Base-by-base conservation (phyloP, 2,797 vertebrate genomes). In the Enteromius fasciolatus region DNA sequence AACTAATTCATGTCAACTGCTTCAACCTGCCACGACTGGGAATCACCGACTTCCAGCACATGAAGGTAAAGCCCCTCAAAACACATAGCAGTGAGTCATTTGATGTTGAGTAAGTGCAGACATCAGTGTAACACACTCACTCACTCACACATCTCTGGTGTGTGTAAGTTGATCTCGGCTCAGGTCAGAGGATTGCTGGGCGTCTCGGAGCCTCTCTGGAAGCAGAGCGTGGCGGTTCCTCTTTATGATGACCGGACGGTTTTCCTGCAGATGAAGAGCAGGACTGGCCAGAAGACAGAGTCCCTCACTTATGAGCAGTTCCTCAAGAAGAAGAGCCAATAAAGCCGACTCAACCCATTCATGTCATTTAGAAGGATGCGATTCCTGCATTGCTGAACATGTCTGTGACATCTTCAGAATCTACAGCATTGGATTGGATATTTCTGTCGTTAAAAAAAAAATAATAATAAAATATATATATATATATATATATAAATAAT, bases 1-100 rank as follows among this genome's bases (percentile, higher is more conserved):
- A 96, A 87, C 95, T 99, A 73, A 95, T 98, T 90, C 92, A 94
- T 31, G 90, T 94, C 0, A 95, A 94, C 67, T 96, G 96, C 79
- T 86, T 69, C 84, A 93, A 88, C 86, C 91, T 98, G 74, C 96
- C 97, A 64, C 94, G 91, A 90, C 90, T 97, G 2, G 97, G 97
- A 59, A 90, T 98, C 91, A 97, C 93, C 33, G 91, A 97, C 90
- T 97, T 97, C 90, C 91, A 95, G 81, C 91, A 99, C 88, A 96
- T 96, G 93, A 95, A 96, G 96, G 97, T 98, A 78, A n/a, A 90
- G 20, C 17, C 64, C 20, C 1, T 11, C 33, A 15, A 39, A 66
- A 66, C 17, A 20, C 28, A 33, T 33, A 63, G 28, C 61, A 33
- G 31, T 0, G 25, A 61, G 25, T 25, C n/a, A 23, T 20, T n/a